Conservation (phyloP, 2,113 vertebrate genomes). For the Pandion haliaetus region DNA sequence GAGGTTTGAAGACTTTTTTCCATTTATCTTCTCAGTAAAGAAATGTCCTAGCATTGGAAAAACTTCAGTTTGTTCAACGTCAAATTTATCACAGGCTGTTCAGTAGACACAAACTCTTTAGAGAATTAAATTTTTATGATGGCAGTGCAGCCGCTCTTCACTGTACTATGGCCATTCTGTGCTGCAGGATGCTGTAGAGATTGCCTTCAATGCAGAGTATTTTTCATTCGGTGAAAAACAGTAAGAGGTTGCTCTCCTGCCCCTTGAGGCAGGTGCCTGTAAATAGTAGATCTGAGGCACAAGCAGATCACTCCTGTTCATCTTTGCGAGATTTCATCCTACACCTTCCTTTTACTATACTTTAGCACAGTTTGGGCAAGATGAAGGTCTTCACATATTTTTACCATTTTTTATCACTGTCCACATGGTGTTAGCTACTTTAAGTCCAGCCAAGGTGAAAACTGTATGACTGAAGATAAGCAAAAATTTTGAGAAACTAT, state of each 20-base stretch:
- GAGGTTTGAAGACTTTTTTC: not conserved
- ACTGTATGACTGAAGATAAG: not conserved
- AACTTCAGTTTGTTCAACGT: not conserved
- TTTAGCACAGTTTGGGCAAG: not conserved
- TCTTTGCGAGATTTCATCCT: not conserved
- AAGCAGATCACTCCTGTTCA: not conserved
- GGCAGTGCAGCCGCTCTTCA: not conserved
- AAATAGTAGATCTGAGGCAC: not conserved
- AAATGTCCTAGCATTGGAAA: not conserved
- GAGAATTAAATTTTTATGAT: not conserved
- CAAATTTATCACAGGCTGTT: not conserved
- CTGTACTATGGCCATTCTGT: not conserved
- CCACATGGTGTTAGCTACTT: not conserved
- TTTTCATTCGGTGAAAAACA: not conserved
- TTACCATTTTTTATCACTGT: not conserved
- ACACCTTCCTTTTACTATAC: not conserved
- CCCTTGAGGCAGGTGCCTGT: not conserved
- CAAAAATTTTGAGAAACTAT: not conserved
- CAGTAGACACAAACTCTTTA: not conserved
- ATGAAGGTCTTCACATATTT: not conserved
- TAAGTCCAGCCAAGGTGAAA: not conserved
- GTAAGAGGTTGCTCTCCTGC: not conserved
- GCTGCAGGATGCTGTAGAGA: not conserved
- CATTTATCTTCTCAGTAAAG: not conserved
- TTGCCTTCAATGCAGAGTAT: not conserved